phyloP scores from a whole-genome alignment of 2,113 vertebrate species.

The Nyctibius bracteatus region DNA sequence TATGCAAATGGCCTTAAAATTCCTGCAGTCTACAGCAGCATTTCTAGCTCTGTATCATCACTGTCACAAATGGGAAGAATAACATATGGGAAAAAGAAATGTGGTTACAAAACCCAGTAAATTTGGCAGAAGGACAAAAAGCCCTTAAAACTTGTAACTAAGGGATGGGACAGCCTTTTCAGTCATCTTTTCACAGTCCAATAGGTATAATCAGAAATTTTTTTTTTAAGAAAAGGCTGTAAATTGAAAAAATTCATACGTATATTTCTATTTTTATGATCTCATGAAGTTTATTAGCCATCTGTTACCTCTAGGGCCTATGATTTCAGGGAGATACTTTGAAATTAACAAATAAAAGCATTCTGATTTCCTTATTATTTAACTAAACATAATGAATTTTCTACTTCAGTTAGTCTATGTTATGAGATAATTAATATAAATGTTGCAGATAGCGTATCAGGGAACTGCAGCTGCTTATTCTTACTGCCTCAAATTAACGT shows the following conservation, averaged over 20 bases:
- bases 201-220: not conserved
- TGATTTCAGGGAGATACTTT: constrained; percentile 1
- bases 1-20: not conserved
- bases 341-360: constrained; percentile 57
- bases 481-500: constrained; percentile 69
- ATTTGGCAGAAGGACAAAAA: not conserved
- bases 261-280: not conserved
- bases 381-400: constrained; percentile 67
- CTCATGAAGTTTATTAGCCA: not conserved
- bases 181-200: not conserved
- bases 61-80: not conserved
- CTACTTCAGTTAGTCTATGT: constrained; percentile 57
- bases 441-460: constrained; percentile 53
- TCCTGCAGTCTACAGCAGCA: not conserved
- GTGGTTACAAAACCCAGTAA: not conserved
- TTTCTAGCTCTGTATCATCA: not conserved
- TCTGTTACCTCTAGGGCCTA: not conserved
- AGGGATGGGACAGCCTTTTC: not conserved
- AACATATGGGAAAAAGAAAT: not conserved
- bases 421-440: constrained; percentile 73
- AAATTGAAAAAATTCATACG: not conserved
- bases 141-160: not conserved
- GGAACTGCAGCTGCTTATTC: constrained; percentile 64
- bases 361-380: constrained; percentile 53
- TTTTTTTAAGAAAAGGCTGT: not conserved